Evolutionary conservation across 2,797 vertebrate species (phyloP).

Genomic region (Microhierax caerulescens): DNA sequence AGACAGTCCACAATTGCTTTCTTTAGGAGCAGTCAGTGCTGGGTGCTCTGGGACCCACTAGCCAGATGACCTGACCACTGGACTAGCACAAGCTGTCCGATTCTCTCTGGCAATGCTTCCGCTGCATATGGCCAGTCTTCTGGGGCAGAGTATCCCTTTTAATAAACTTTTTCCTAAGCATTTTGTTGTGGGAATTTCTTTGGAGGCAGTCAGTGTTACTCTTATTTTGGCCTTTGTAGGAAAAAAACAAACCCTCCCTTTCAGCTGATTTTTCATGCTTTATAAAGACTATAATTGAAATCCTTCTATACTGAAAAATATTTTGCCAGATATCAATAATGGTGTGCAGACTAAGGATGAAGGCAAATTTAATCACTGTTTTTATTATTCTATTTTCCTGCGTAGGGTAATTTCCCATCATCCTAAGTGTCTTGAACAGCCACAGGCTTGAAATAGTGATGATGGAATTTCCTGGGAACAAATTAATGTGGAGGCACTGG

Average conservation of each 20-base stretch:
- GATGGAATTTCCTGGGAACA: constrained; percentile 63
- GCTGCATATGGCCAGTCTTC: neutral
- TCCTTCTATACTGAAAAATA: neutral
- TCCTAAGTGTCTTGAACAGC: neutral
- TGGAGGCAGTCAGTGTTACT: neutral
- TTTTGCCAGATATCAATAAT: neutral
- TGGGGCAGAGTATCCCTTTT: neutral
- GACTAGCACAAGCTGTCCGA: neutral
- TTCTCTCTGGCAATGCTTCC: neutral
- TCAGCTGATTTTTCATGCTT: neutral
- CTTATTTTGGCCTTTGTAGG: neutral
- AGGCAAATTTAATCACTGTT: constrained; percentile 17
- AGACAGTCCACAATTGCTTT: neutral
- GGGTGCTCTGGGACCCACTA: neutral
- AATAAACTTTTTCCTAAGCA: neutral
- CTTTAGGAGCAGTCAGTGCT: neutral
- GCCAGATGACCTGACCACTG: neutral
- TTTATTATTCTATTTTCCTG: constrained; percentile 36
- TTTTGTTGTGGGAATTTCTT: neutral
- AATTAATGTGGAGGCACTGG: constrained; percentile 24
- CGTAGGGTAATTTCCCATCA: constrained; percentile 17
- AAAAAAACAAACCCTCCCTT: neutral
- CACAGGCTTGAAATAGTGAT: constrained; percentile 24
- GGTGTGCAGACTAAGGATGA: neutral
- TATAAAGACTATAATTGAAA: neutral